Percentiles rank a stretch among this genome's conserved stretches.
Evolutionary conservation across 1,140 invertebrate genomes (phyloP).

Genomic region (Drosophila nikananu): DNA sequence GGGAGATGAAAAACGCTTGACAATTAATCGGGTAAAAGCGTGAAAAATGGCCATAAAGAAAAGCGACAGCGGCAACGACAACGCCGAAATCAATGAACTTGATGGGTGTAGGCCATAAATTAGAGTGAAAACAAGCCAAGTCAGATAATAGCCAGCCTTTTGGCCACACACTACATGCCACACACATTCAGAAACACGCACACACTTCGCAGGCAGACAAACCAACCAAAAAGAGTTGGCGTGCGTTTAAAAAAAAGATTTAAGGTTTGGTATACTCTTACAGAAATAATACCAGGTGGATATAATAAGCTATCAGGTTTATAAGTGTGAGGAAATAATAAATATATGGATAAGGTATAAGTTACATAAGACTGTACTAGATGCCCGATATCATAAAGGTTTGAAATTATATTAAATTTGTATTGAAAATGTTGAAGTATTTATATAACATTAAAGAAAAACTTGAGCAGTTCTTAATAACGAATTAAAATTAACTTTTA

Average conservation of each 20-base stretch:
- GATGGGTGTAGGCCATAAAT: conserved; percentile 69
- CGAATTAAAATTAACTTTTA: too few species aligned
- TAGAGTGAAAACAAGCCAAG: conserved; percentile 70
- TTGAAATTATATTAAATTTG: background rate
- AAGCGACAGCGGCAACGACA: conserved; percentile 21
- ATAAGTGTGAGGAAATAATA: background rate
- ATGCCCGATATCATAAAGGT: background rate
- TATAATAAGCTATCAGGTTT: background rate
- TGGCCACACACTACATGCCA: conserved; percentile 42
- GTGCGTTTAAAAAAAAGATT: conserved; percentile 33
- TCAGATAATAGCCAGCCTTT: conserved; percentile 55
- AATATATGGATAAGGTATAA: background rate
- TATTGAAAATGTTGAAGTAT: background rate
- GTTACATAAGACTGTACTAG: background rate
- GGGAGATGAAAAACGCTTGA: conserved; percentile 39
- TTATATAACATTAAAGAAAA: too few species aligned
- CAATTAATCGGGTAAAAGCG: conserved; percentile 73
- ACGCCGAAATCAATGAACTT: conserved; percentile 73
- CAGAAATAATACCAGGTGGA: background rate
- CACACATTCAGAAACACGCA: background rate
- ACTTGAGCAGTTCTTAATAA: too few species aligned
- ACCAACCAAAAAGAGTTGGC: conserved; percentile 65
- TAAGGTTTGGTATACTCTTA: conserved; percentile 23
- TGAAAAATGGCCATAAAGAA: conserved; percentile 62
- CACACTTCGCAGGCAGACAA: conserved; percentile 6